Evolutionary conservation across 2,888 invertebrate species (phyloP), one percentile per base, ranked within the genome.

Genomic region (Netelia melanura): DNA sequence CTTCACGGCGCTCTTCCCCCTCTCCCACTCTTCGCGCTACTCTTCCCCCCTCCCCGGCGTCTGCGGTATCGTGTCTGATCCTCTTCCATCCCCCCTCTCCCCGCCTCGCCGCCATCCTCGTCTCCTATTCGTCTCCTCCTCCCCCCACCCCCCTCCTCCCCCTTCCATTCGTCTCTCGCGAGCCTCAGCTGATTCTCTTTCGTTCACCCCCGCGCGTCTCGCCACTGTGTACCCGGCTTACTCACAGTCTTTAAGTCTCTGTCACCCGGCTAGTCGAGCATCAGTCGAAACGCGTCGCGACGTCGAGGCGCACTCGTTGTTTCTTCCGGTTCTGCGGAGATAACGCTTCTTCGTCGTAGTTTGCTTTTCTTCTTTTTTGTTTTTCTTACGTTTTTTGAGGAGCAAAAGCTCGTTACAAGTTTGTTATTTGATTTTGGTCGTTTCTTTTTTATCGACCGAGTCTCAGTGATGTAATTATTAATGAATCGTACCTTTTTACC

Each of bases 241-340:
- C 38, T 17, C 17, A 85, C 17, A 85, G 85, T 83, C 87, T 86
- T 87, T 87, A 88, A 88, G 88, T 88, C 77, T 86, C 85, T 87
- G 87, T 88, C 87, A 87, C 85, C 86, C 87, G 88, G 87, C 84
- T 6, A 43, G 70, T 11, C 70, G 56, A 74, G 38, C 62, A 78
- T 58, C 84, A 85, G 85, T 82, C 30, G 83, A 38, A 64, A 62
- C 71, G 74, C 17, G 17, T 78, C 82, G 70, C 81, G 75, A 65
- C 64, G 65, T 75, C 67, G 71, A 5, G 30, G 56, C 62, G 58
- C 58, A n/a, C n/a, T 58, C 64, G 38, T 79, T 67, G 44, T 62
- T 17, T 30, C 30, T 30, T 30, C 3, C 30, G 30, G 17, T 17
- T 17, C 5, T 3, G 30, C 5, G 30, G 30, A 30, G 30, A 30